Evolutionary conservation across 1,140 invertebrate species (phyloP).

Genomic region (Himalopsyche phryganea): DNA sequence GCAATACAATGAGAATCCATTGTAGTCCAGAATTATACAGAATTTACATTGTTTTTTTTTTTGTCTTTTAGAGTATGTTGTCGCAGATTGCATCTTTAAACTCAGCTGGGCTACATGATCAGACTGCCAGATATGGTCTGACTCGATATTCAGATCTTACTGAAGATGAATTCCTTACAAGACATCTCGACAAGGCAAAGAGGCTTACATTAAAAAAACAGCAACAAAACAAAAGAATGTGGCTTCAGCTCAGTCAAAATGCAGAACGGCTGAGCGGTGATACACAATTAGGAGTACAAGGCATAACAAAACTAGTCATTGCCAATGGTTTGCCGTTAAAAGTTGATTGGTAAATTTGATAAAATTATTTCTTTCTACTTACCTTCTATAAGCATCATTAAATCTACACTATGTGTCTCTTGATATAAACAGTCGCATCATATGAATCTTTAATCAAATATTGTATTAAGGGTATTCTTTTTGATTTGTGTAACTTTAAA

Average conservation of each 20-base stretch:
- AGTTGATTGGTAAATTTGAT: constrained; percentile 45
- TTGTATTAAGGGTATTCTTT: no score
- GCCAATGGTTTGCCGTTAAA: constrained; percentile 38
- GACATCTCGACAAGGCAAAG: constrained; percentile 5
- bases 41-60: no score
- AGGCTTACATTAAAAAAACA: constrained; percentile 6
- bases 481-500: no score
- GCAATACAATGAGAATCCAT: no score
- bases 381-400: not conserved
- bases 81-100: constrained; percentile 62
- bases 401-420: no score
- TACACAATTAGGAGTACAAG: not conserved
- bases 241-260: not conserved
- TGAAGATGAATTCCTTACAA: constrained; percentile 60
- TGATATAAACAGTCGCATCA: no score
- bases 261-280: not conserved
- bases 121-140: constrained; percentile 66
- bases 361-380: not conserved
- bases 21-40: no score
- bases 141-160: constrained; percentile 74
- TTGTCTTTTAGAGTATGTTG: constrained; percentile 55
- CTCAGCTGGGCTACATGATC: constrained; percentile 43
- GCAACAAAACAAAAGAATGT: constrained; percentile 31
- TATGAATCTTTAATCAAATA: no score
- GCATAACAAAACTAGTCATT: not conserved